These are phyloP conservation scores for Theonella swinhoei DNA, from an alignment of 37 sponge, comb jelly and placozoan genomes.

Conservation along the genomic window DNA sequence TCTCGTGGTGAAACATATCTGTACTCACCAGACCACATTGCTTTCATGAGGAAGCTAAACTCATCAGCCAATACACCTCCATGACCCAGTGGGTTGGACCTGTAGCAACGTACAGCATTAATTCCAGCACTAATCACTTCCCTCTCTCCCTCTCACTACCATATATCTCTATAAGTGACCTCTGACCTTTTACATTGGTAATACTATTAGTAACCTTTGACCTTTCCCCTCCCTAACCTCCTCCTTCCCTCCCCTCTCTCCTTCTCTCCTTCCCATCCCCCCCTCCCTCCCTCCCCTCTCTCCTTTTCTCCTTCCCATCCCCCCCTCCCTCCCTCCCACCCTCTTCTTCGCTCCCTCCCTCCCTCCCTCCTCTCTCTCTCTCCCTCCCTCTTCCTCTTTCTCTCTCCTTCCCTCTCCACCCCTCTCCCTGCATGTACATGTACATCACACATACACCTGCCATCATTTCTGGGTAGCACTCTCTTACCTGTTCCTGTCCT, in stretches of 20 bases:
- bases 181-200: neutral
- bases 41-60: constrained; percentile 79
- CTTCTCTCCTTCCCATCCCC: neutral
- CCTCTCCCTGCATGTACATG: too few relatives aligned
- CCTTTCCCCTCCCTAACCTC: neutral
- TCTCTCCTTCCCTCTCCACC: too few relatives aligned
- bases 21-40: constrained; percentile 83
- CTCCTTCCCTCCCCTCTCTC: constrained; percentile 2
- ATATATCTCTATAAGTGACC: neutral
- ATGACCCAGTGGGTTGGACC: constrained; percentile 71
- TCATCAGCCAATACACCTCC: constrained; percentile 90
- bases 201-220: neutral
- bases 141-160: too few relatives aligned
- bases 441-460: too few relatives aligned
- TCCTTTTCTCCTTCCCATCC: neutral
- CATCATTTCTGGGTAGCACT: too few relatives aligned
- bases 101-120: too few relatives aligned
- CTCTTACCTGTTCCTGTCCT: constrained; percentile 70
- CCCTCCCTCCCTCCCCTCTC: neutral
- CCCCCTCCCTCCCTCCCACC: constrained; percentile 1
- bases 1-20: constrained; percentile 84
- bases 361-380: constrained; percentile 11
- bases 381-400: too few relatives aligned
- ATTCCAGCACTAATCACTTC: too few relatives aligned
- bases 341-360: constrained; percentile 7